Base-by-base conservation (phyloP, 2,888 invertebrate species). In the Mesoligia furuncula region DNA sequence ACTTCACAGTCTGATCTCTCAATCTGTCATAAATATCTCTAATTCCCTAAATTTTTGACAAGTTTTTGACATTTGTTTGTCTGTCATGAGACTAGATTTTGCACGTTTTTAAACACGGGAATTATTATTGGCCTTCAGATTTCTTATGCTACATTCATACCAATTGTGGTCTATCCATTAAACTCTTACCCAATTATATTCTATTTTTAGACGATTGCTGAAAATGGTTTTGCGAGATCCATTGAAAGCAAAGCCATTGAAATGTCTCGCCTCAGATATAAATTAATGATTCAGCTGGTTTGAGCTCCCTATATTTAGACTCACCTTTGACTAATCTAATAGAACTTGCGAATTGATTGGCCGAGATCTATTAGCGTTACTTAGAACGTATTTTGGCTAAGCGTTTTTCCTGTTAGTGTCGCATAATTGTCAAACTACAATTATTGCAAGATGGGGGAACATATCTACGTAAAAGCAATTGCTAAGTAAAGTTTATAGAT, bases 251-350 rank as follows among this genome's bases (percentile, higher is more conserved):
- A 13, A 27, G 13, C 78, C 17, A 77, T 66, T 31, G 15, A 27
- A 66, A 61, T 9, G 15, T 68, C 11, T 39, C 31, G n/a, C 48
- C 15, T n/a, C 15, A 20, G 31, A 62, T 48, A 48, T 9, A 9
- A 54, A n/a, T 78, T 4, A 78, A 67, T 31, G 15, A 67, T 59
- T 59, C 54, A 59, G 65, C 17, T 42, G 4, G 36, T 66, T 48
- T 39, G 15, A 31, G 24, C 17, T 5, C 31, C 13, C 27, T 39
- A 78, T n/a, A 59, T 77, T 66, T 39, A 36, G 17, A 73, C 11
- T 27, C 17, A 17, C 27, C 13, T 20, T 74, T 39, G 13, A 59
- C 9, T 59, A 13, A 48, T 59, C n/a, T 45, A 27, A 48, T 48
- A 17, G 7, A 24, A 48, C 36, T 39, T 51, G 17, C 17, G 17